Conservation (phyloP, 2,888 invertebrate genomes). For the Beris chalybata region DNA sequence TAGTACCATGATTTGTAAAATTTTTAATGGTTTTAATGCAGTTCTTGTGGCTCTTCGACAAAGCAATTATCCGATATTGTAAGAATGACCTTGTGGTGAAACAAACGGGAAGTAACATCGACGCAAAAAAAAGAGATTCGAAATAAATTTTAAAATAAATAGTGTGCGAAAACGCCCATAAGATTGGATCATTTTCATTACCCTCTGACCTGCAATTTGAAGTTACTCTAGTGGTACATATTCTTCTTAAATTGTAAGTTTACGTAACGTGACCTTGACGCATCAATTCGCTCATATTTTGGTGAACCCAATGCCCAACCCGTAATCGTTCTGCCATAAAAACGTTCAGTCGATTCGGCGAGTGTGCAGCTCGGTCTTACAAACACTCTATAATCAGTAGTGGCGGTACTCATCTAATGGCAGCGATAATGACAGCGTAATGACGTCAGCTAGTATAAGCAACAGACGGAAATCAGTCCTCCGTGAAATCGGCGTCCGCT, state of each 20-base stretch:
- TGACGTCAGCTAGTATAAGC: conserved; percentile 22
- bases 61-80: too few species aligned
- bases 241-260: background rate
- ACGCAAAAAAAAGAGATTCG: too few species aligned
- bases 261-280: conserved; percentile 30
- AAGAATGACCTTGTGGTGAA: too few species aligned
- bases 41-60: too few species aligned
- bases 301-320: conserved; percentile 11
- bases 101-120: too few species aligned
- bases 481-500: conserved; percentile 21
- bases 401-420: conserved; percentile 31
- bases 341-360: background rate
- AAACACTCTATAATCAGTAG: background rate
- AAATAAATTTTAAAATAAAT: too few species aligned
- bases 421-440: conserved; percentile 38
- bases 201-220: too few species aligned
- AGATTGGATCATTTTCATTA: too few species aligned
- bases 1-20: too few species aligned
- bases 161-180: too few species aligned
- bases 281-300: conserved; percentile 7
- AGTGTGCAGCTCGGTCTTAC: conserved; percentile 12
- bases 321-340: conserved; percentile 12
- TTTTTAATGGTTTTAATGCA: too few species aligned
- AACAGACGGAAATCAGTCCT: conserved; percentile 27
- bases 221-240: too few species aligned